Conservation (phyloP, 2,113 vertebrate species). For the Lota lota region DNA sequence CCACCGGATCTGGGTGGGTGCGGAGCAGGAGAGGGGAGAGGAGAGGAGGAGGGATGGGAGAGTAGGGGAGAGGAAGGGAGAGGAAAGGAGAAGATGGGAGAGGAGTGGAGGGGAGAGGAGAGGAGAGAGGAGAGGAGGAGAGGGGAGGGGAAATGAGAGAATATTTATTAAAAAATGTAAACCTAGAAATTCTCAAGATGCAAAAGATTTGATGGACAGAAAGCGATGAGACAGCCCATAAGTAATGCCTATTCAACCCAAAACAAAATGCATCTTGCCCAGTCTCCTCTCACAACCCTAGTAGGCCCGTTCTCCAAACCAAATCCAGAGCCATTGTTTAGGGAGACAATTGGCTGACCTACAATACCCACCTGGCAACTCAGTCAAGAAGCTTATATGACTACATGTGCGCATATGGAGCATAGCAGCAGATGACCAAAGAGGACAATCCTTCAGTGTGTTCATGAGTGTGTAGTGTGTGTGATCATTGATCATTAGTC, state of each 20-base stretch:
- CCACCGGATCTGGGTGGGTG: slow-evolving; percentile 88
- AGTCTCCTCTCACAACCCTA: no score
- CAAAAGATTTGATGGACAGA: no score
- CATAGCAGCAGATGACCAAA: slow-evolving; percentile 43
- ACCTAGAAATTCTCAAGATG: no score
- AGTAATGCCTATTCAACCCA: no score
- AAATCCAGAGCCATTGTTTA: no score
- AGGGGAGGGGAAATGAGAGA: neutral
- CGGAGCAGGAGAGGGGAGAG: slow-evolving; percentile 14
- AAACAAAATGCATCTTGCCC: no score
- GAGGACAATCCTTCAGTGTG: slow-evolving; percentile 17
- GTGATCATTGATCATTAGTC: no score
- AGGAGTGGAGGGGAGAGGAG: neutral
- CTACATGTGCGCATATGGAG: slow-evolving; percentile 50
- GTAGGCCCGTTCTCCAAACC: no score
- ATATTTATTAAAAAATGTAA: no score
- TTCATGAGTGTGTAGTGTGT: no score
- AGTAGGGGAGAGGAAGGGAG: neutral
- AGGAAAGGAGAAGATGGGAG: neutral
- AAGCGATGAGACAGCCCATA: no score
- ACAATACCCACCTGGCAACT: slow-evolving; percentile 51
- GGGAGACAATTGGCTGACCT: slow-evolving; percentile 4
- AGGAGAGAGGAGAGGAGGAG: neutral
- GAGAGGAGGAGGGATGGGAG: neutral
- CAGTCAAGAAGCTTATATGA: slow-evolving; percentile 53